phyloP scores from a whole-genome alignment of 2,113 vertebrate genomes.

The Gopherus evgoodei region DNA sequence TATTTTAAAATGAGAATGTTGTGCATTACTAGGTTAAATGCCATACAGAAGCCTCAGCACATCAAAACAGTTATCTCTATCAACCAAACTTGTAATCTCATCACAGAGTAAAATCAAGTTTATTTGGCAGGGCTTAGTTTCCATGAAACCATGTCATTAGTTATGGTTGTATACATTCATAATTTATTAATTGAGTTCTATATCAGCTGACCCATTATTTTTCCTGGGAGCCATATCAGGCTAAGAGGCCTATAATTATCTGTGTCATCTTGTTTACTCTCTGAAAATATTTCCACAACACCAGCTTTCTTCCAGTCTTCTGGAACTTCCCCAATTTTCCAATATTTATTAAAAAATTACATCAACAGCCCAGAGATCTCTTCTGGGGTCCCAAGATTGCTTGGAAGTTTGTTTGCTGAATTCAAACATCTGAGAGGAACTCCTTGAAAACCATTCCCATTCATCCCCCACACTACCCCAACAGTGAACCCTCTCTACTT shows the following conservation, averaged over 20 bases:
- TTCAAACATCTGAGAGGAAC: neutral
- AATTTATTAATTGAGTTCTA: neutral
- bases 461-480: neutral
- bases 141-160: neutral
- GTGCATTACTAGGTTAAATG: neutral
- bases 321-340: neutral
- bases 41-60: neutral
- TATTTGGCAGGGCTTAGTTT: neutral
- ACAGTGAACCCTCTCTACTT: neutral
- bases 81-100: neutral
- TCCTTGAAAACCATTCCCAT: neutral
- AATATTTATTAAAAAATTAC: slow-evolving; percentile 40
- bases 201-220: neutral
- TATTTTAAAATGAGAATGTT: neutral
- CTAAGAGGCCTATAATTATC: neutral
- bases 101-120: neutral
- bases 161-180: neutral
- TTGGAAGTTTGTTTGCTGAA: neutral
- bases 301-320: neutral
- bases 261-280: neutral
- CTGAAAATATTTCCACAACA: neutral
- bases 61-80: neutral
- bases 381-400: neutral
- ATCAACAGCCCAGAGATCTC: neutral
- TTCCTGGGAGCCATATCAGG: fast-evolving